Percentiles rank a stretch among this genome's conserved stretches.
These are phyloP conservation scores for Nibea coibor DNA, from an alignment of 2,113 vertebrate species.

Conservation along the genomic window DNA sequence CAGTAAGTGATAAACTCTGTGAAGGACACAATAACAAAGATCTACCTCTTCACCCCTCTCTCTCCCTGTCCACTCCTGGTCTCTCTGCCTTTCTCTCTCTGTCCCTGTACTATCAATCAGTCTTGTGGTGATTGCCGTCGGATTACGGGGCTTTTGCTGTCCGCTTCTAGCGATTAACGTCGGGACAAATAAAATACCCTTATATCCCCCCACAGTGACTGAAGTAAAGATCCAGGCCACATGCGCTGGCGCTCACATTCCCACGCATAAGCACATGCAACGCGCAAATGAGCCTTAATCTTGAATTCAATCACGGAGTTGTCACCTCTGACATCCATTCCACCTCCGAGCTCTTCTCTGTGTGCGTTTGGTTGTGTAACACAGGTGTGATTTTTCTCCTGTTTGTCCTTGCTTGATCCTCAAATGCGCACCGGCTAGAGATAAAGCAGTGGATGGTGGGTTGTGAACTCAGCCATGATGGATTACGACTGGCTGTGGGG, in stretches of 20 bases:
- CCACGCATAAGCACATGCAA: constrained; percentile 17
- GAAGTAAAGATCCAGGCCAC: constrained; percentile 21
- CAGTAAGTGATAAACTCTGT: constrained; percentile 66
- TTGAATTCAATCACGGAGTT: constrained; percentile 27
- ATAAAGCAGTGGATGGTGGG: constrained; percentile 48
- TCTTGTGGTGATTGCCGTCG: constrained; percentile 73
- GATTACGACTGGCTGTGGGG: constrained; percentile 56
- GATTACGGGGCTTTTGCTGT: constrained; percentile 76
- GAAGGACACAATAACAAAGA: constrained; percentile 78
- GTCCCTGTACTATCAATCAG: constrained; percentile 68
- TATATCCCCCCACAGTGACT: constrained; percentile 55
- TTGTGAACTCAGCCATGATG: constrained; percentile 61
- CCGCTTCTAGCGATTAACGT: constrained; percentile 72
- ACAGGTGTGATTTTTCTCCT: not conserved
- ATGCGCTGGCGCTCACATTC: constrained; percentile 1
- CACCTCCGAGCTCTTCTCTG: not conserved
- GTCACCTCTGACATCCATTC: constrained; percentile 15
- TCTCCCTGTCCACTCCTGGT: constrained; percentile 36
- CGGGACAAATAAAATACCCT: constrained; percentile 67
- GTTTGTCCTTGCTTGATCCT: constrained; percentile 49
- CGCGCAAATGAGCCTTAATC: constrained; percentile 25
- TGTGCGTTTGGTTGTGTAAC: constrained; percentile 4
- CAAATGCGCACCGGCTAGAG: constrained; percentile 30
- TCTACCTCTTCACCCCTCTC: constrained; percentile 65
- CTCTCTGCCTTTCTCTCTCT: constrained; percentile 40